Base-by-base conservation (phyloP, 1,140 invertebrate species). In the Physella acuta region DNA sequence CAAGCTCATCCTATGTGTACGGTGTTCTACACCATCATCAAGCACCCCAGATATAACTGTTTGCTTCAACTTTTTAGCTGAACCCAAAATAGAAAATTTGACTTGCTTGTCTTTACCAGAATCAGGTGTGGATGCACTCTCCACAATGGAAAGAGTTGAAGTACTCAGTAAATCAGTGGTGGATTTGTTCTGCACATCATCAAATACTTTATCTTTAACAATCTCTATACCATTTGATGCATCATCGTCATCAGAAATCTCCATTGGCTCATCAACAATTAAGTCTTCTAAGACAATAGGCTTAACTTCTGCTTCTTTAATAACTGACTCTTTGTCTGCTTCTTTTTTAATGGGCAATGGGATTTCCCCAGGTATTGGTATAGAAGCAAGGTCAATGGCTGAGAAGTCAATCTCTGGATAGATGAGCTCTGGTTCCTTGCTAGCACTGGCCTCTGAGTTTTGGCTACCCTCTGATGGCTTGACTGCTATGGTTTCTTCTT, bases 51-150 rank as follows among this genome's bases (percentile, higher is more conserved):
- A 16, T 3, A 30, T 11, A 17, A 31, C 11, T 8, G 59, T 4
- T 20, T 52, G 55, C 26, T 68, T 58, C 36, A 68, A 11, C 28
- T 68, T 68, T 33, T 59, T 68, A 24, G 3, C 26, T 20, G 5
- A 3, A 33, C 63, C 63, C 5, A 26, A 3, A 28, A 68, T 58
- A 28, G 65, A 68, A 44, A 68, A 68, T 31, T 68, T 68, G 14
- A 68, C 59, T 37, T 68, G 65, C 31, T 37, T 66, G 24, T 66
- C 63, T 55, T 66, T 66, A 1, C 49, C 51, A n/a, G 11, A 36
- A 8, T 31, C 17, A 3, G 26, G 49, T 2, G 44, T 39, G 26
- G 61, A 37, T 30, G 44, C 26, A 31, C 34, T 66, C 1, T 39
- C 39, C 39, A 44, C 39, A 11, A 11, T 44, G 39, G 8, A 11